These are phyloP conservation scores for Sesamia nonagrioides DNA, from an alignment of 1,140 invertebrate genomes.

Conservation along the genomic window DNA sequence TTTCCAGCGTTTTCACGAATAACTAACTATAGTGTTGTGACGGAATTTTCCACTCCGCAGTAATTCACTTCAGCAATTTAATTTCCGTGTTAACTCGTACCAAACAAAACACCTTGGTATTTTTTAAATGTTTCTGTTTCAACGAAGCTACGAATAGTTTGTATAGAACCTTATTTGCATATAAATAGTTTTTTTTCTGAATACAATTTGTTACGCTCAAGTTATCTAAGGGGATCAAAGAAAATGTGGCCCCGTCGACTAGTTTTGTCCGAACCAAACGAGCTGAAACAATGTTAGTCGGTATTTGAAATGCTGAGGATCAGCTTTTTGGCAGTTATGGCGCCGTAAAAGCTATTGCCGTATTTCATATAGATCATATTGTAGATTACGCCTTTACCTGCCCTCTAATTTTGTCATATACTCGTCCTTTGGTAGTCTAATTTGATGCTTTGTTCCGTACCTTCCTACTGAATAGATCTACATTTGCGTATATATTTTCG, in stretches of 20 bases:
- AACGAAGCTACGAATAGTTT: neutral
- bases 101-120: neutral
- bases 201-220: constrained; percentile 20
- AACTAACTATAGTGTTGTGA: constrained; percentile 52
- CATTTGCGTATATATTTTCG: no score
- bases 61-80: constrained; percentile 28
- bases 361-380: no score
- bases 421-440: no score
- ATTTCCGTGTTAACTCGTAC: constrained; percentile 21
- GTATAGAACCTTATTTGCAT: constrained; percentile 20
- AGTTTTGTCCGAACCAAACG: neutral
- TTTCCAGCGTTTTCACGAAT: constrained; percentile 55
- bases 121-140: constrained; percentile 22
- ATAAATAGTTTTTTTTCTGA: constrained; percentile 22
- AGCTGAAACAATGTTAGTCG: neutral
- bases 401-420: no score
- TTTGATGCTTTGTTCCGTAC: no score
- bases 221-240: constrained; percentile 21
- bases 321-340: neutral
- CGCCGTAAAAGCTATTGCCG: no score
- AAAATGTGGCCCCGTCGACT: constrained; percentile 6
- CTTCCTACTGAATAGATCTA: no score
- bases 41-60: neutral
- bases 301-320: neutral
- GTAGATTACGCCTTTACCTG: no score